Percentiles rank a stretch among this genome's conserved stretches.
Conservation (phyloP, 1,140 invertebrate genomes). For the Gryon sp. region DNA sequence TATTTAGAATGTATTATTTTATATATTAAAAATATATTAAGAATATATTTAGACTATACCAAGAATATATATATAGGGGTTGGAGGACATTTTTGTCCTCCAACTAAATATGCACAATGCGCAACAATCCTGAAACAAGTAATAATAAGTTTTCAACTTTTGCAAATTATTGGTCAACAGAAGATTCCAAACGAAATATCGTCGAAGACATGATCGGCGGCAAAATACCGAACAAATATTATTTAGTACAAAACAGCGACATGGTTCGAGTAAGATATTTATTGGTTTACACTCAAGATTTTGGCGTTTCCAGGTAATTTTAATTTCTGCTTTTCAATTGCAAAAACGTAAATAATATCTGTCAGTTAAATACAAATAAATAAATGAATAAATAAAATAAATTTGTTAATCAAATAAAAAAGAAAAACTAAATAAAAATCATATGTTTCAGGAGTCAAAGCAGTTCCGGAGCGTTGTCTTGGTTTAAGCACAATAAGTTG, state of each 20-base stretch:
- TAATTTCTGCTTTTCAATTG: constrained; percentile 7
- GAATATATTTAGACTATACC: no score
- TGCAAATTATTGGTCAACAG: constrained; percentile 50
- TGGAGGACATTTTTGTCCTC: no score
- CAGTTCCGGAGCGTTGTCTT: constrained; percentile 69
- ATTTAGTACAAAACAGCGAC: constrained; percentile 87
- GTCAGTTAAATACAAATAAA: background rate
- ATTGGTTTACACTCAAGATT: constrained; percentile 84
- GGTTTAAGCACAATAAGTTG: constrained; percentile 78
- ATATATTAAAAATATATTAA: background rate
- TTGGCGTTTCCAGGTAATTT: constrained; percentile 66
- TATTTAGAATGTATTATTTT: no score
- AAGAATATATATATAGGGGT: no score
- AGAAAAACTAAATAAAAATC: constrained; percentile 16
- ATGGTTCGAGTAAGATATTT: constrained; percentile 88
- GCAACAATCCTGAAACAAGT: no score
- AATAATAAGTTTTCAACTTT: background rate
- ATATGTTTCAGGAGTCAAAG: constrained; percentile 68
- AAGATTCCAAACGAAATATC: constrained; percentile 70
- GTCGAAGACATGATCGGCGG: constrained; percentile 78
- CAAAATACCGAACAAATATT: constrained; percentile 85
- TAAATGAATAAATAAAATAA: constrained; percentile 8
- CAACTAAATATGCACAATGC: no score
- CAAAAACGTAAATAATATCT: background rate
- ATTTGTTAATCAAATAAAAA: constrained; percentile 13